A percentile compares a stretch with the other conserved stretches of the same genome.
Evolutionary conservation across 1,140 invertebrate species (phyloP).

Genomic region (Brachionus calyciflorus): DNA sequence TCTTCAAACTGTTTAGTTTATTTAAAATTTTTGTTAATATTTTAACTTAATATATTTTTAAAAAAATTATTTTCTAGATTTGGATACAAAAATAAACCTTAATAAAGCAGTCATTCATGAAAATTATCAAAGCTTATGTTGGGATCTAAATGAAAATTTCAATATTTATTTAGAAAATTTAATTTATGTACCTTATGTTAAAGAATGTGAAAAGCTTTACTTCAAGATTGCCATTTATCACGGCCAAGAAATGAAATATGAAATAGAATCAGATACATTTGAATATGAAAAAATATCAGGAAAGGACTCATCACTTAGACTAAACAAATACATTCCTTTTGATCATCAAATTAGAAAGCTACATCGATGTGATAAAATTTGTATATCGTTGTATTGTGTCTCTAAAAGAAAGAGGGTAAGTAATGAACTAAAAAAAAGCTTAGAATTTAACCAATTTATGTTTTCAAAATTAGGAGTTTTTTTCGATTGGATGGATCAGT

Average conservation of each 20-base stretch:
- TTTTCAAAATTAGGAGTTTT: no score
- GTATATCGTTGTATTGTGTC: conserved; percentile 49
- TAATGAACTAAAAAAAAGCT: neutral
- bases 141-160: conserved; percentile 51
- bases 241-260: conserved; percentile 50
- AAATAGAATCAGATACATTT: conserved; percentile 49
- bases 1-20: no score
- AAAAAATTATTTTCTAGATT: no score
- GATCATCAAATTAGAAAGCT: conserved; percentile 53
- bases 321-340: conserved; percentile 19
- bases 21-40: no score
- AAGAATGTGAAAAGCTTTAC: conserved; percentile 49
- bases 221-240: conserved; percentile 49
- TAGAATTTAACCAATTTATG: conserved; percentile 37
- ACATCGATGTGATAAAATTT: conserved; percentile 52
- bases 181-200: conserved; percentile 48
- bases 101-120: no score
- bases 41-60: no score
- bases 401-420: neutral
- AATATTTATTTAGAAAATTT: conserved; percentile 48
- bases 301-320: neutral
- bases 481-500: conserved; percentile 87
- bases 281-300: neutral
- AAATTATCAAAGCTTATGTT: conserved; percentile 47
- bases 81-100: no score